Evolutionary conservation across 1,140 invertebrate genomes (phyloP), one percentile per base, ranked within the genome.

Genomic region (Megathymus violae): DNA sequence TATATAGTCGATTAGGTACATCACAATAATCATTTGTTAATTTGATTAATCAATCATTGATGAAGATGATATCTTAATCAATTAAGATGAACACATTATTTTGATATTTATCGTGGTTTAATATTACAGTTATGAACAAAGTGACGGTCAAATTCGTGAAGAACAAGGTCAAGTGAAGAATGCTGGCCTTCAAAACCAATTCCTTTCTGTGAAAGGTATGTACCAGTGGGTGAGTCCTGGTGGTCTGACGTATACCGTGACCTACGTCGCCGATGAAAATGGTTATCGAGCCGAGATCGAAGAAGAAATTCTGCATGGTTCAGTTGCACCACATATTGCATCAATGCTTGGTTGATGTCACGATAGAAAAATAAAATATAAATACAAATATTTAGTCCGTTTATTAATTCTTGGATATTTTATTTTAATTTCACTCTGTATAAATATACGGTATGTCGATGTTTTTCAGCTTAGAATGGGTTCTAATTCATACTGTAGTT

Each of bases 261-360:
- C 90, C 4, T 97, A 97, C 85, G 91, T 94, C 17, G 95, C 96
- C 50, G 96, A 96, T 75, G 94, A 95, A 66, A 94, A 94, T 59
- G 95, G 95, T 31, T 95, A 93, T 88, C 92, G 93, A 58, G 92
- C 94, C 4, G 68, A 77, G n/a, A 91, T 91, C 27, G 82, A 82
- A 38, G 88, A 92, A 31, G 94, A 94, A 25, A 93, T 94, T 1
- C 94, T 95, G 61, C 3, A 4, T 7, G 94, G 94, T 44, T 89
- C 92, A 1, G 72, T 82, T 31, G 4, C 27, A 31, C 27, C 27
- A 31, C 27, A 31, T 1, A 31, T 31, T 9, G 27, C 27, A 4
- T 31, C 27, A 31, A 31, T 31, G 27, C 27, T 31, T 9, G 27
- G 27, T 9, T 31, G 27, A 31, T 31, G 27, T 7, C 9, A 31